Base-by-base conservation (phyloP, 2,888 invertebrate genomes). In the Ischnus inquisitorius region DNA sequence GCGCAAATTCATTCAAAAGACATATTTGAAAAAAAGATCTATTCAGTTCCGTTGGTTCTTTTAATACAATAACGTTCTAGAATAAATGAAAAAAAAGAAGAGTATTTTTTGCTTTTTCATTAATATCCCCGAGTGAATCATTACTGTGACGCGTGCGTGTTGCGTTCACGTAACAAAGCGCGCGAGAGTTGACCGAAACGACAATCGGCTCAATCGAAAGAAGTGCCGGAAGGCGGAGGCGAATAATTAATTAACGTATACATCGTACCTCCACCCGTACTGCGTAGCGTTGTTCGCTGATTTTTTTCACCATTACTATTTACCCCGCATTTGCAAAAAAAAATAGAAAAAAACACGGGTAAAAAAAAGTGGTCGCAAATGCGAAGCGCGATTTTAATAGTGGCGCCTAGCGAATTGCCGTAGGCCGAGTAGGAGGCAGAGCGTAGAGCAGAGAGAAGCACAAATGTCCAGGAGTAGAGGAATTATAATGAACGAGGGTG, bases 341-440 rank as follows among this genome's bases (percentile, higher is more conserved):
- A 22, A 22, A 39, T n/a, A 57, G 5, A 43, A 60, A 16, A 25
- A 28, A 34, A 6, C 8, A 34, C 34, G 34, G 3, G 10, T n/a
- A 46, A 39, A 41, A 14, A n/a, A 28, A 60, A 62, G 34, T 34
- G 34, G 34, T 8, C 3, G 22, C 25, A 5, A 57, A 12, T 57
- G 10, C 3, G 22, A 57, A 57, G 4, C 14, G 3, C 54, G 43
- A 19, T 41, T 14, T 71, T 48, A 84, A 83, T 78, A 60, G 86
- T 87, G 88, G 88, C 88, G 88, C 88, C 88, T 84, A 82, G 82
- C 80, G 82, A 85, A 85, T 84, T 69, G 79, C 68, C 74, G 34
- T 34, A 34, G 71, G 60, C 51, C 57, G 62, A 16, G 10, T 46
- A n/a, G 68, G 77, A 77, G 69, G 69, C 75, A 69, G 25, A 75